These are phyloP conservation scores for Sphaerolaimus hirsutus DNA, from an alignment of 2,888 invertebrate species.

Conservation along the genomic window DNA sequence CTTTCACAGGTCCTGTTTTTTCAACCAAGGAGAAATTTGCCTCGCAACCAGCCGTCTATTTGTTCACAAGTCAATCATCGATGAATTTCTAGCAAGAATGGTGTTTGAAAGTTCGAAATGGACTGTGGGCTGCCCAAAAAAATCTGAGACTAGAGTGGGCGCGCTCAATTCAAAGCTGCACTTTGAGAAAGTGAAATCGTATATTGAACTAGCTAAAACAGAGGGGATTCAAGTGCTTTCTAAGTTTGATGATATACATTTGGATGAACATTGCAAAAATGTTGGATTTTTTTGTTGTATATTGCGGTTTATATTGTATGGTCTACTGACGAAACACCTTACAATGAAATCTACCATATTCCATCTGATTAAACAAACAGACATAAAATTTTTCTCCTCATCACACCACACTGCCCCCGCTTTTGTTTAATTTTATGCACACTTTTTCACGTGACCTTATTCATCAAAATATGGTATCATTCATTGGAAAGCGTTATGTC, in stretches of 20 bases:
- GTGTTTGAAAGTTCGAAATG: conserved; percentile 13
- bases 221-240: conserved; percentile 29
- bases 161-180: conserved; percentile 32
- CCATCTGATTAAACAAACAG: no score
- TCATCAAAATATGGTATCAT: no score
- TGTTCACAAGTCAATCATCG: conserved; percentile 31
- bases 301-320: no score
- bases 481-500: no score
- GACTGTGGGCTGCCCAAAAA: no score
- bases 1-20: conserved; percentile 31
- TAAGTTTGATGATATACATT: conserved; percentile 21
- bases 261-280: not conserved
- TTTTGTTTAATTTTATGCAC: no score
- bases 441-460: no score
- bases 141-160: no score
- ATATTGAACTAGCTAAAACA: conserved; percentile 23
- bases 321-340: no score
- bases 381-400: no score
- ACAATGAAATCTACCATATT: no score
- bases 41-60: conserved; percentile 35
- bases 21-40: conserved; percentile 37
- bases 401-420: no score
- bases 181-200: conserved; percentile 26
- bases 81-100: conserved; percentile 29
- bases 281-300: not conserved